Percentiles rank a stretch among this genome's conserved stretches.
Conservation (phyloP, 2,888 invertebrate species). For the Eupeodes luniger region DNA sequence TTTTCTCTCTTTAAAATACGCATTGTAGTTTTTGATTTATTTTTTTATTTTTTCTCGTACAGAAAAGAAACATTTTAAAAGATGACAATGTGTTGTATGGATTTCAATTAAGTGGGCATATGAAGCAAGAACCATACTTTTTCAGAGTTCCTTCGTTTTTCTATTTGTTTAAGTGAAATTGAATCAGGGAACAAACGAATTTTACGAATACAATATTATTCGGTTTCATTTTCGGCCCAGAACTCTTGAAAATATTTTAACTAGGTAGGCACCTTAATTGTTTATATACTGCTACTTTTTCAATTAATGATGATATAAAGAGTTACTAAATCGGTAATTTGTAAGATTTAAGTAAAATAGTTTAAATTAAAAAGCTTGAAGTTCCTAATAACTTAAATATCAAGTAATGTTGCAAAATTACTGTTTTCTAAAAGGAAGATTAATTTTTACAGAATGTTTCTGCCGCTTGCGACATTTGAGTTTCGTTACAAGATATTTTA, state of each 20-base stretch:
- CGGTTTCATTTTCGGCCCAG: background rate
- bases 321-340: background rate
- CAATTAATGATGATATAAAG: background rate
- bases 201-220: background rate
- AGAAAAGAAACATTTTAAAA: constrained; percentile 31
- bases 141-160: constrained; percentile 1
- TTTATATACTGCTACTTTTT: background rate
- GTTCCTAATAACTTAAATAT: no score
- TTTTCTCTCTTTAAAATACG: constrained; percentile 39
- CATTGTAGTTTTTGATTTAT: constrained; percentile 1
- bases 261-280: no score
- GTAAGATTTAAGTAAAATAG: background rate
- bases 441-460: no score
- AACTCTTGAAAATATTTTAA: no score
- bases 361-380: background rate
- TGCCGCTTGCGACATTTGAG: no score
- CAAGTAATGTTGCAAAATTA: no score
- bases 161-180: constrained; percentile 37
- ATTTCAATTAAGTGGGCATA: constrained; percentile 71
- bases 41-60: constrained; percentile 9
- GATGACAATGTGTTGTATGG: constrained; percentile 61
- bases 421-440: no score
- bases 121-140: constrained; percentile 56
- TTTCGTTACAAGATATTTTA: no score
- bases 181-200: constrained; percentile 57